These are phyloP conservation scores for Eremophila alpestris DNA, from an alignment of 2,797 vertebrate genomes.

Conservation along the genomic window DNA sequence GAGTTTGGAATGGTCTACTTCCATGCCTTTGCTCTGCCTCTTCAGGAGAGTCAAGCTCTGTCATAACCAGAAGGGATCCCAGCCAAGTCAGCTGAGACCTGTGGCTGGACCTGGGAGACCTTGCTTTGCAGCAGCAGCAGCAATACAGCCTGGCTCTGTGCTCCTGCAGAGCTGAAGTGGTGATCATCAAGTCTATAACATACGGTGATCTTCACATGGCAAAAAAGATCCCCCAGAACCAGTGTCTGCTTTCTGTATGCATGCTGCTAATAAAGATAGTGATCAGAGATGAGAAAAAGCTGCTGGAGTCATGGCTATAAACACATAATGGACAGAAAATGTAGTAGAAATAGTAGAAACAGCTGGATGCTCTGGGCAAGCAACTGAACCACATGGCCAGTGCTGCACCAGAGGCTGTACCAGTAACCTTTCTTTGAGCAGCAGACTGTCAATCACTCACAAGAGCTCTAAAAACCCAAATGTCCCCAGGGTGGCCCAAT, in stretches of 20 bases:
- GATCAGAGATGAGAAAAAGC: background rate
- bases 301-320: background rate
- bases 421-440: background rate
- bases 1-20: background rate
- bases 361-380: background rate
- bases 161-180: background rate
- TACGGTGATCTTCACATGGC: background rate
- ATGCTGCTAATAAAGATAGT: background rate
- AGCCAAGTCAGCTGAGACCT: background rate
- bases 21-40: background rate
- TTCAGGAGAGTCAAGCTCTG: background rate
- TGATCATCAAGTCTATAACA: background rate
- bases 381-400: fast-evolving
- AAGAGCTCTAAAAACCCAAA: background rate
- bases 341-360: background rate
- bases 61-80: background rate
- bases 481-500: background rate
- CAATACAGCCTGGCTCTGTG: background rate
- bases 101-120: fast-evolving
- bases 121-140: background rate
- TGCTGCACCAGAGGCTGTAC: background rate
- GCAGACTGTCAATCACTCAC: background rate
- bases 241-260: background rate
- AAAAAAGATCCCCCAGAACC: background rate
- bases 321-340: background rate